Evolutionary conservation across 2,888 invertebrate species (phyloP), one percentile per base, ranked within the genome.

Genomic region (Epiblema foenella): DNA sequence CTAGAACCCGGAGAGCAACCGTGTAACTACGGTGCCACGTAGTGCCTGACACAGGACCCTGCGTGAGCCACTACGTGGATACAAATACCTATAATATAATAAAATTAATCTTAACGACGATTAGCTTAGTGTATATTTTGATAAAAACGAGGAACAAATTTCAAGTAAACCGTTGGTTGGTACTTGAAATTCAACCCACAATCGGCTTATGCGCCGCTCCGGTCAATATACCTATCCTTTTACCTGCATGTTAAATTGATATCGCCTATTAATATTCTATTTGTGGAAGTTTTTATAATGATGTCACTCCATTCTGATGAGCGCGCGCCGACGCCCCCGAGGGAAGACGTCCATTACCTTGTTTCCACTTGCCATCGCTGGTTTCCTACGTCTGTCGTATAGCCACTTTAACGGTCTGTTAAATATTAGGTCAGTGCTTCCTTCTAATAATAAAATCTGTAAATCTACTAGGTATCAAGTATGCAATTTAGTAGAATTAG

Each of bases 331-430:
- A 46, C 64, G 62, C 33, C 59, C 59, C 60, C 68, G 65, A 72
- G 72, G 74, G 72, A 74, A 74, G 65, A 58, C 57, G 54, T 10
- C 69, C 10, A 74, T 74, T 74, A 72, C 66, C 69, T 74, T 60
- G 56, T 74, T 72, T 66, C 69, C 65, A 69, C 52, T 49, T 67
- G 62, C 67, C 49, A 67, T 66, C 57, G 56, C 66, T 70, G 20
- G 56, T 51, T 71, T 67, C 66, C 66, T 67, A 56, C 20, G 33
- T 37, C 33, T 60, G 59, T 60, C 59, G 54, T 33, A 33, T 42
- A 42, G 39, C 60, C 60, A 59, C 37, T 51, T 29, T 33, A 39
- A 11, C 51, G 39, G 60, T 42, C 54, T 62, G 29, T 68, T 46
- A 46, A 46, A 62, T 46, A 63, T 54, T 54, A 54, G 54, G 42